Conservation (phyloP, 2,797 vertebrate genomes). For the Sphenopsis melanotis region DNA sequence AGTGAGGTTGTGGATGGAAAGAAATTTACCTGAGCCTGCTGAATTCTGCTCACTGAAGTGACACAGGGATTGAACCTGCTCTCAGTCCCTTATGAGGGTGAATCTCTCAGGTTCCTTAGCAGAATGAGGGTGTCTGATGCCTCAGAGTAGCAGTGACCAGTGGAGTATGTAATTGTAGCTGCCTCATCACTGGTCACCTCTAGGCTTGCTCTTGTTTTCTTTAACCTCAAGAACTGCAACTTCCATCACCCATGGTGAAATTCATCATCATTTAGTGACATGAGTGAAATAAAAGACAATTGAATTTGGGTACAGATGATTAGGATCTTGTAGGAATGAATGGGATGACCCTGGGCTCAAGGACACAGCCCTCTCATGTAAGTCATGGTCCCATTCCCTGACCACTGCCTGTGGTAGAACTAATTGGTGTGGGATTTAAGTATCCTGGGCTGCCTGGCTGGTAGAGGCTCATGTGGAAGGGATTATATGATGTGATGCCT, state of each 20-base stretch:
- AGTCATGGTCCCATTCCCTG: not conserved
- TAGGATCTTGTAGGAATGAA: not conserved
- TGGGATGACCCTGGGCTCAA: not conserved
- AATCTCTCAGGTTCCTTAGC: not conserved
- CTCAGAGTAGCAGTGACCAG: not conserved
- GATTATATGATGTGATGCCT: constrained; percentile 37
- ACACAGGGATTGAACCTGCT: not conserved
- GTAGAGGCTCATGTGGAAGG: constrained; percentile 16
- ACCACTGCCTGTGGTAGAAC: not conserved
- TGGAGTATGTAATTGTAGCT: not conserved
- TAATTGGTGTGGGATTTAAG: not conserved
- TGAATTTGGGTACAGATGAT: not conserved
- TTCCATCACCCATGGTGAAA: not conserved
- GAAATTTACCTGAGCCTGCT: constrained; percentile 8
- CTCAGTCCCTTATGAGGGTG: not conserved
- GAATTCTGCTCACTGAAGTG: not conserved
- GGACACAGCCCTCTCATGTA: not conserved
- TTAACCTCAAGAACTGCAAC: not conserved
- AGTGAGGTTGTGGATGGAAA: constrained; percentile 13
- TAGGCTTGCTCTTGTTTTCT: not conserved
- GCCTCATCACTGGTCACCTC: not conserved
- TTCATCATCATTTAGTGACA: not conserved
- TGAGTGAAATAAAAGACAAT: not conserved
- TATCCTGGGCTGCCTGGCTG: not conserved
- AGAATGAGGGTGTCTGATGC: not conserved